Evolutionary conservation across 2,888 invertebrate genomes (phyloP), one percentile per base, ranked within the genome.

Genomic region (Meteorus cinctellus): DNA sequence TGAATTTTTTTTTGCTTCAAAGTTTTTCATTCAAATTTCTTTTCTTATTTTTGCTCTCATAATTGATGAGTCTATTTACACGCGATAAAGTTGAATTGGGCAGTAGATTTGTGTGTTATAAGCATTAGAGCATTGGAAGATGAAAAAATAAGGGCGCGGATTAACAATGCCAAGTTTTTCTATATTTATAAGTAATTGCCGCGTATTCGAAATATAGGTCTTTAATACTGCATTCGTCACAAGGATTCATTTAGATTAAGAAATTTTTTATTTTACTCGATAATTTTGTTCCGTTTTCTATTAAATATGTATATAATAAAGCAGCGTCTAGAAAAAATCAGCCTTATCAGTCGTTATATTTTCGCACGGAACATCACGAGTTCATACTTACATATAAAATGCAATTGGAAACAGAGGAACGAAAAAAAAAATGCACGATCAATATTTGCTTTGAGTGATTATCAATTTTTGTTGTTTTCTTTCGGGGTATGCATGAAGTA

Each of bases 191-290:
- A 55, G 55, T 55, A 55, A 19, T 55, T 55, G 55, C 55, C 55
- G 55, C 55, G 55, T 55, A 55, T 55, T 55, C 19, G 55, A 55
- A 55, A 55, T 55, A 55, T 55, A 55, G 19, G 4, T 19, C 29
- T 14, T 41, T 68, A 68, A 68, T 68, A 68, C 68, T 68, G 68
- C n/a, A 48, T 48, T 68, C 27, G 48, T 68, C 24, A 68, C 29
- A 29, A n/a, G n/a, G 29, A 45, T 48, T 68, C 51, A 29, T 29
- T 48, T 68, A 36, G 24, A 41, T 19, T 48, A 51, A 68, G 48
- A 51, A 8, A 48, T 27, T 68, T 68, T 48, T 48, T 68, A 4
- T 1, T 48, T 48, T 14, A 29, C n/a, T 48, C 48, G 16, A 68
- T 51, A 29, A 68, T 48, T 27, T 29, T 31, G 45, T 48, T 51